These are phyloP conservation scores for Camponotus fellah DNA, from an alignment of 2,888 invertebrate species.

Conservation along the genomic window DNA sequence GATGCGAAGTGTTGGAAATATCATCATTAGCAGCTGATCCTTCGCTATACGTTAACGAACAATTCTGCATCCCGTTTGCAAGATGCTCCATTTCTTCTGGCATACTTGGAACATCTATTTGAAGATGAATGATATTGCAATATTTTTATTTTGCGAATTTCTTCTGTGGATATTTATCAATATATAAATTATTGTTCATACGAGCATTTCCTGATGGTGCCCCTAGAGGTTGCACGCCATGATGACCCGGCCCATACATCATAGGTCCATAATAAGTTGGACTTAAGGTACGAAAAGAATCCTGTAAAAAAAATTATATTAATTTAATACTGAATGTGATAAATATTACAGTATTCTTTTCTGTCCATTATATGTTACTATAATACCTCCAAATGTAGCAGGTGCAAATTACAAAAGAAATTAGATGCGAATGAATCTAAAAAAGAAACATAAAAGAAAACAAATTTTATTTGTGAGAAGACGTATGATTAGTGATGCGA, in stretches of 20 bases:
- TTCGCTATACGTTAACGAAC: slow-evolving; percentile 39
- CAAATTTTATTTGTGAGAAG: slow-evolving; percentile 77
- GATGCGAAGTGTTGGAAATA: slow-evolving; percentile 13
- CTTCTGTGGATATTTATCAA: not conserved
- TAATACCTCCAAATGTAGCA: slow-evolving; percentile 88
- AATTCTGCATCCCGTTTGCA: slow-evolving; percentile 58
- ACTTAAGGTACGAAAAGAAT: slow-evolving; percentile 70
- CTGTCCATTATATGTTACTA: not conserved
- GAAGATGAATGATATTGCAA: not conserved
- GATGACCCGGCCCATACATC: slow-evolving; percentile 68
- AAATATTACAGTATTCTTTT: slow-evolving; percentile 18
- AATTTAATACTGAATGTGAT: slow-evolving; percentile 9
- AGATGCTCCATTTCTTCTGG: slow-evolving; percentile 49
- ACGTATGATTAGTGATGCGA: slow-evolving; percentile 61
- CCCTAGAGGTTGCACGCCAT: slow-evolving; percentile 31
- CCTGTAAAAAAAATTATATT: slow-evolving; percentile 68
- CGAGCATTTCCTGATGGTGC: slow-evolving; percentile 10
- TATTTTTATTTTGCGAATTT: not conserved
- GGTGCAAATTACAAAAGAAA: slow-evolving; percentile 88
- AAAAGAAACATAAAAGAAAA: slow-evolving; percentile 23
- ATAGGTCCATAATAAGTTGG: slow-evolving; percentile 73
- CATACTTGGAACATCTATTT: slow-evolving; percentile 45
- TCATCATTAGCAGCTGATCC: slow-evolving; percentile 9
- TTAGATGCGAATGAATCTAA: slow-evolving; percentile 89
- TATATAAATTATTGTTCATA: slow-evolving; percentile 6